Conservation (phyloP, 2,113 vertebrate genomes). For the Empidonax alnorum region DNA sequence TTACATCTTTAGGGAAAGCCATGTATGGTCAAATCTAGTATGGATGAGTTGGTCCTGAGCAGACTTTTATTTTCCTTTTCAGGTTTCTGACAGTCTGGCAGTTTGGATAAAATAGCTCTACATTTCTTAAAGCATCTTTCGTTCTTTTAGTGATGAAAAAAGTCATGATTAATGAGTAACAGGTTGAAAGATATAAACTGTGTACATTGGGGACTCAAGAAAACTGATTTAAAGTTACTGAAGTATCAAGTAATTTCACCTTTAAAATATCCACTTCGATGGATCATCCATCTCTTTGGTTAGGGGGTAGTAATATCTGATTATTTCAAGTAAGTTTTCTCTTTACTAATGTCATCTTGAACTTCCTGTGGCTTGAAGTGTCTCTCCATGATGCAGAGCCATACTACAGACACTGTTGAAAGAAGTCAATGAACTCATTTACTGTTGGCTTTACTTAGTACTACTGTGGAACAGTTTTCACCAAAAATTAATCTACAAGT, state of each 20-base stretch:
- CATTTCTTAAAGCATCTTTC: background rate
- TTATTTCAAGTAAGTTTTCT: background rate
- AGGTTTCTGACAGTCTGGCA: background rate
- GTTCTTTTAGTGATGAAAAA: background rate
- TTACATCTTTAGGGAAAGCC: conserved; percentile 23
- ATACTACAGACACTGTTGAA: background rate
- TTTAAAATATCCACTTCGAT: background rate
- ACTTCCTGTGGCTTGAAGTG: background rate
- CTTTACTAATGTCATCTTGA: background rate
- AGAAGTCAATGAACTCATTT: background rate
- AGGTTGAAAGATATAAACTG: background rate
- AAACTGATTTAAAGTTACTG: background rate
- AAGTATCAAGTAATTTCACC: background rate
- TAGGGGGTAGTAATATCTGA: background rate
- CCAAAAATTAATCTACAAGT: background rate
- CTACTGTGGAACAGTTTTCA: background rate
- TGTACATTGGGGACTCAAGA: background rate
- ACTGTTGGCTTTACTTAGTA: background rate
- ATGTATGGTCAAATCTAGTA: conserved; percentile 12
- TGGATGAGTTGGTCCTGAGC: background rate
- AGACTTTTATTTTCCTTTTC: background rate
- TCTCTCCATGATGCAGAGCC: background rate
- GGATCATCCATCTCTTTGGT: background rate
- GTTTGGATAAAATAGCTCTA: background rate
- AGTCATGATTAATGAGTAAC: background rate